Percentiles rank a stretch among this genome's conserved stretches.
Evolutionary conservation across 1,140 invertebrate genomes (phyloP).

Genomic region (Whitmania pigra): DNA sequence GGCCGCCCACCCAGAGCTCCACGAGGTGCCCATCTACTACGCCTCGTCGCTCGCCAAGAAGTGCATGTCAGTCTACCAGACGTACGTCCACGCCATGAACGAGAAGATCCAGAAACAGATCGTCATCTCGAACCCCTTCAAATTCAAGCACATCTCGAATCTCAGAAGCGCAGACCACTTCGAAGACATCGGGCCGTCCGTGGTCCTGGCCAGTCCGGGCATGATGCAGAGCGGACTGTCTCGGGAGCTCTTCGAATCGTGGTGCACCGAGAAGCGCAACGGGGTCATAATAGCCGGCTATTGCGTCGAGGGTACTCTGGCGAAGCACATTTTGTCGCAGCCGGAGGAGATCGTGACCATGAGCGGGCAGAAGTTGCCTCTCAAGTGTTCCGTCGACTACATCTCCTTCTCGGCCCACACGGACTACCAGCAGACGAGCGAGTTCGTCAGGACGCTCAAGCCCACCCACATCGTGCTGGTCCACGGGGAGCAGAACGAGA

Average conservation of each 20-base stretch:
- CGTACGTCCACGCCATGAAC: conserved; percentile 99
- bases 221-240: conserved; percentile 99
- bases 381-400: conserved; percentile 89
- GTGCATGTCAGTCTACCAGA: conserved; percentile 99
- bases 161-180: conserved; percentile 98
- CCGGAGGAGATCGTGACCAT: conserved; percentile 93
- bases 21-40: conserved; percentile 98
- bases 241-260: conserved; percentile 91
- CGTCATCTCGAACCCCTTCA: conserved; percentile 95
- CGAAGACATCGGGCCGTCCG: conserved; percentile 96
- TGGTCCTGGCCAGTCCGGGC: conserved; percentile 96
- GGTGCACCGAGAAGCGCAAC: conserved; percentile 95
- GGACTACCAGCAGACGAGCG: conserved; percentile 95
- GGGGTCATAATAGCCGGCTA: conserved; percentile 97
- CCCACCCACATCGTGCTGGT: conserved; percentile 92
- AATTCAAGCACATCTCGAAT: conserved; percentile 97
- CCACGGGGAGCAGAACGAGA: conserved; percentile 97
- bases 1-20: conserved; percentile 90
- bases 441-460: conserved; percentile 84
- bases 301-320: conserved; percentile 95
- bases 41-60: conserved; percentile 97
- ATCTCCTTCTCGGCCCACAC: conserved; percentile 99
- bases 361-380: conserved; percentile 81
- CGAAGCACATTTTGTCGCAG: conserved; percentile 91
- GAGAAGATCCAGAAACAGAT: conserved; percentile 89